These are phyloP conservation scores for Hirtodrosophila histrioides DNA, from an alignment of 2,888 invertebrate species.

Conservation along the genomic window DNA sequence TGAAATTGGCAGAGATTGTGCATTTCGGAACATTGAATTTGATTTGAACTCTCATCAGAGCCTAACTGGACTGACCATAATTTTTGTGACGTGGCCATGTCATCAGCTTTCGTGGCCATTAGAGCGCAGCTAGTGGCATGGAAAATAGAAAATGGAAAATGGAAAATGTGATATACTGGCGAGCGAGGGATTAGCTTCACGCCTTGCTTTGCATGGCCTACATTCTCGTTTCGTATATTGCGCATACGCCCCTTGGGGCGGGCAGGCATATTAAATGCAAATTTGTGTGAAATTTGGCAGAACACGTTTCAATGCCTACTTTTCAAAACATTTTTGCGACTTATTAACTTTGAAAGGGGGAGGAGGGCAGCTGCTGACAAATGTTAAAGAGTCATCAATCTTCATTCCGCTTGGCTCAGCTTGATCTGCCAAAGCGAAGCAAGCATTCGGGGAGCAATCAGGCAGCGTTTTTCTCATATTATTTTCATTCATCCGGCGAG, in stretches of 20 bases:
- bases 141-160: constrained; percentile 22
- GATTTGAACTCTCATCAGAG: neutral
- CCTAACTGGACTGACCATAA: constrained; percentile 22
- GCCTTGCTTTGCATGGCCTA: constrained; percentile 6
- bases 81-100: constrained; percentile 38
- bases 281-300: constrained; percentile 50
- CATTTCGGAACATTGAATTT: constrained; percentile 14
- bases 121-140: constrained; percentile 33
- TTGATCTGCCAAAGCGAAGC: neutral
- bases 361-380: constrained; percentile 49
- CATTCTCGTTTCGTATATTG: constrained; percentile 40
- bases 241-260: constrained; percentile 39
- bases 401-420: constrained; percentile 43
- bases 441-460: constrained; percentile 24
- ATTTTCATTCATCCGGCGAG: constrained; percentile 29
- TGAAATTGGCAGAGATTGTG: constrained; percentile 4
- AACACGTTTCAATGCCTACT: constrained; percentile 31
- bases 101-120: constrained; percentile 10
- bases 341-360: constrained; percentile 60
- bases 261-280: constrained; percentile 64
- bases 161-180: constrained; percentile 51
- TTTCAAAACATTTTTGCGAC: constrained; percentile 56
- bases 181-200: constrained; percentile 42
- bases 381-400: constrained; percentile 66
- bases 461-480: constrained; percentile 33